Conservation (phyloP, 2,888 invertebrate species). For the Venustoraphidia nigricollis region DNA sequence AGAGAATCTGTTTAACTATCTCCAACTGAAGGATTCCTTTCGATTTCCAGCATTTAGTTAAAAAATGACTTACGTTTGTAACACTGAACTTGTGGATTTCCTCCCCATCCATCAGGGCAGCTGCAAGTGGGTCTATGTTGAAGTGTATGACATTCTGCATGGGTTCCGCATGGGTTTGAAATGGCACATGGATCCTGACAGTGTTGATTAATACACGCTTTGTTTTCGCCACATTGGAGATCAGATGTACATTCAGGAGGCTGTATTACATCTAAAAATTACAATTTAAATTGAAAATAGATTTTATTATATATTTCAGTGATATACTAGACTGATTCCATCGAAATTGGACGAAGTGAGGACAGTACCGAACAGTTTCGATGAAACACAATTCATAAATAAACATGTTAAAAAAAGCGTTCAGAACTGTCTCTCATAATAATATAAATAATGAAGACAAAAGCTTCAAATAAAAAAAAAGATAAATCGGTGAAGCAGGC, state of each 20-base stretch:
- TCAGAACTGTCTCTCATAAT: too few relatives aligned
- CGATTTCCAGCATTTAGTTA: not conserved
- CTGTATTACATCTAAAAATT: not conserved
- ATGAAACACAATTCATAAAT: too few relatives aligned
- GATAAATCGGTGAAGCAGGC: too few relatives aligned
- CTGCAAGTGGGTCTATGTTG: conserved; percentile 70
- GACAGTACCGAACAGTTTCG: too few relatives aligned
- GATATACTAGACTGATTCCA: too few relatives aligned
- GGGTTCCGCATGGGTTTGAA: conserved; percentile 62
- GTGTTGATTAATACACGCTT: conserved; percentile 63
- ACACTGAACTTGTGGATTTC: conserved; percentile 72
- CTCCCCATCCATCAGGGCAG: conserved; percentile 74
- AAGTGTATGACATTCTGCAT: conserved; percentile 62
- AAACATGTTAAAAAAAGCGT: too few relatives aligned
- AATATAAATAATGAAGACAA: too few relatives aligned
- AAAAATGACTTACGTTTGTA: conserved; percentile 57
- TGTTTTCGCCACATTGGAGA: conserved; percentile 57
- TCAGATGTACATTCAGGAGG: conserved; percentile 57
- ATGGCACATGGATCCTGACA: conserved; percentile 71
- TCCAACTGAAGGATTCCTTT: not conserved
- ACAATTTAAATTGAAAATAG: not conserved
- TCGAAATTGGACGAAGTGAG: too few relatives aligned
- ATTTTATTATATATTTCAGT: not conserved
- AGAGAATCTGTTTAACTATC: not conserved
- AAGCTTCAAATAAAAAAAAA: too few relatives aligned